Evolutionary conservation across 2,113 vertebrate genomes (phyloP), one percentile per base, ranked within the genome.

Genomic region (Siniperca chuatsi): DNA sequence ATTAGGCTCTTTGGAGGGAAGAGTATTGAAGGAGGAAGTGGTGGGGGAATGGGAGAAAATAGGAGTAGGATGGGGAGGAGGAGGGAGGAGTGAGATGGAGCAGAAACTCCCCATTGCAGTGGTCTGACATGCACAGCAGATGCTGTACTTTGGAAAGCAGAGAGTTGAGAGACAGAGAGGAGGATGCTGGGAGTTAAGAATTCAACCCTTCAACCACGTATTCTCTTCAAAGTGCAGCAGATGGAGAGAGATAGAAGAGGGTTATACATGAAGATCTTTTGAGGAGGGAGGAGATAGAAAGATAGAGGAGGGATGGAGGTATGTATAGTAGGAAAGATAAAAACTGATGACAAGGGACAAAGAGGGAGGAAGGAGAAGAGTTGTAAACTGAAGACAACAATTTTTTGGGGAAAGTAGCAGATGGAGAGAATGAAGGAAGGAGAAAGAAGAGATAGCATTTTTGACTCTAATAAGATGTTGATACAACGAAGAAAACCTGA

Each of bases 1-100:
- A 68, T 40, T 44, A 82, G 29, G 78, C 88, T 82, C 55, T 84
- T 86, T 76, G 25, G 29, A 69, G 66, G 69, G 60, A 86, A 20
- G 12, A 82, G 89, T 52, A 54, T 48, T 87, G 70, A 44, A 81
- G 50, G 2, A 82, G 70, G n/a, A 68, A 76, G 60, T 35, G 25
- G 42, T 21, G 13, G 1, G 35, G 33, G 2, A 55, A 25, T 18
- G 23, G n/a, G 75, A 57, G 48, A 62, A 29, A 60, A 42, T 33
- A 33, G 42, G 16, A 68, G 44, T 61, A 33, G n/a, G 60, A 29
- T 1, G 29, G 29, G 29, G 29, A 29, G 29, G 29, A 29, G 29
- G 29, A 29, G 55, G 74, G 33, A 29, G 40, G 50, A 37, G 75
- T 35, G 18, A 61, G 65, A 72, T 42, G 76, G 12, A 64, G 61